These are phyloP conservation scores for Stomatorhinus walkeri DNA, from an alignment of 2,797 vertebrate species.

Conservation along the genomic window DNA sequence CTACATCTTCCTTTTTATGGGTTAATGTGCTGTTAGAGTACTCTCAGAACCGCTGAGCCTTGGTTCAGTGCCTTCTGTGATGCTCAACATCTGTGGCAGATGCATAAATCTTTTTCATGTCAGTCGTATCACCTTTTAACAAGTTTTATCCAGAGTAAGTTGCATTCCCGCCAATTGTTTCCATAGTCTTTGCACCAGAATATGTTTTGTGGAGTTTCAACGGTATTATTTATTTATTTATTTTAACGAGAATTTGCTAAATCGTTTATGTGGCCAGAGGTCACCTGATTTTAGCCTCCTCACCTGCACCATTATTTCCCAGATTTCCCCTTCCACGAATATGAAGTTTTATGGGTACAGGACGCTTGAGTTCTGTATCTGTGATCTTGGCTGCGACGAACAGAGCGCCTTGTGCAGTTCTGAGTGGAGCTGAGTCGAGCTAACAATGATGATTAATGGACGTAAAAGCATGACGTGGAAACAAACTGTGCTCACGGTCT, in stretches of 20 bases:
- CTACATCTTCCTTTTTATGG: slow-evolving; percentile 38
- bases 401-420: not conserved
- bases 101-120: slow-evolving; percentile 37
- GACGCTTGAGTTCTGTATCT: not conserved
- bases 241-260: not conserved
- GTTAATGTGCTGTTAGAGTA: slow-evolving; percentile 45
- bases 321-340: not conserved
- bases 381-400: not conserved
- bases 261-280: not conserved
- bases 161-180: not conserved
- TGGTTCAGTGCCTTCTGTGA: not conserved
- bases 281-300: not conserved
- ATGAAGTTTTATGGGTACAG: not conserved
- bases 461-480: not conserved
- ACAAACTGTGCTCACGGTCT: slow-evolving; percentile 24
- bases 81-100: not conserved
- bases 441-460: slow-evolving; percentile 53
- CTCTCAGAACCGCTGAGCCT: not conserved
- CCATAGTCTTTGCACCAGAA: not conserved
- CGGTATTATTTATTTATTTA: not conserved
- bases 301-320: not conserved
- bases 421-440: slow-evolving; percentile 62
- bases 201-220: not conserved
- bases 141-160: not conserved
- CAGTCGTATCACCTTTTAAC: slow-evolving; percentile 24